Evolutionary conservation across 2,113 vertebrate species (phyloP).

Genomic region (Proteles cristata): DNA sequence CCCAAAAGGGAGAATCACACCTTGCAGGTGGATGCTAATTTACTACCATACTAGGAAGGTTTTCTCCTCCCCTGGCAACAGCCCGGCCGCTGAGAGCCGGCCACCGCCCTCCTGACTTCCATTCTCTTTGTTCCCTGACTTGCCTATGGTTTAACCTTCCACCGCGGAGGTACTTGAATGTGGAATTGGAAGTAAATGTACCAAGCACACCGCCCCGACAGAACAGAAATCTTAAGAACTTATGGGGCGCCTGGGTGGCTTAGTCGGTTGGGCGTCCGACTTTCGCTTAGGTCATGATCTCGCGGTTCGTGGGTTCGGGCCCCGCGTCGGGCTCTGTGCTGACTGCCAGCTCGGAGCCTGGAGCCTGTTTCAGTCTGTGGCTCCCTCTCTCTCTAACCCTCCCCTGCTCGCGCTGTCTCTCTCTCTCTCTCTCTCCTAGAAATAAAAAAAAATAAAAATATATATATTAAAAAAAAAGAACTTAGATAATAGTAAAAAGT

Average conservation of each 20-base stretch:
- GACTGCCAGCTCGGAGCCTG: too few relatives aligned
- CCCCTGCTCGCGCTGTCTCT: too few relatives aligned
- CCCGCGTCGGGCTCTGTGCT: too few relatives aligned
- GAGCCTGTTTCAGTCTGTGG: too few relatives aligned
- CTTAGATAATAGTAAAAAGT: neutral
- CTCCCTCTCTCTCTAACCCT: too few relatives aligned
- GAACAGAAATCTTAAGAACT: neutral
- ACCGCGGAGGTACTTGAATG: neutral
- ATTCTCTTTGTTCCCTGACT: neutral
- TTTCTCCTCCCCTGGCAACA: neutral
- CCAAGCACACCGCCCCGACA: neutral
- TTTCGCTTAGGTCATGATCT: too few relatives aligned
- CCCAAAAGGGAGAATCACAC: neutral
- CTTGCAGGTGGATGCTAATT: neutral
- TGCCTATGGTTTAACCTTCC: neutral
- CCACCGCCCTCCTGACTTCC: neutral
- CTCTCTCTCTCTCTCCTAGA: too few relatives aligned
- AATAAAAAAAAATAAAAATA: too few relatives aligned
- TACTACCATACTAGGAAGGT: neutral
- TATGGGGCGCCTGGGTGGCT: too few relatives aligned
- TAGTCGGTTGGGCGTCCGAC: too few relatives aligned
- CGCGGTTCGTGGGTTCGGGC: too few relatives aligned
- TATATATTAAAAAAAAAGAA: too few relatives aligned
- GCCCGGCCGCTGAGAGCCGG: neutral
- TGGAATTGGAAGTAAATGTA: neutral